These are phyloP conservation scores for Neoarius graeffei DNA, from an alignment of 2,113 vertebrate genomes.

Conservation along the genomic window DNA sequence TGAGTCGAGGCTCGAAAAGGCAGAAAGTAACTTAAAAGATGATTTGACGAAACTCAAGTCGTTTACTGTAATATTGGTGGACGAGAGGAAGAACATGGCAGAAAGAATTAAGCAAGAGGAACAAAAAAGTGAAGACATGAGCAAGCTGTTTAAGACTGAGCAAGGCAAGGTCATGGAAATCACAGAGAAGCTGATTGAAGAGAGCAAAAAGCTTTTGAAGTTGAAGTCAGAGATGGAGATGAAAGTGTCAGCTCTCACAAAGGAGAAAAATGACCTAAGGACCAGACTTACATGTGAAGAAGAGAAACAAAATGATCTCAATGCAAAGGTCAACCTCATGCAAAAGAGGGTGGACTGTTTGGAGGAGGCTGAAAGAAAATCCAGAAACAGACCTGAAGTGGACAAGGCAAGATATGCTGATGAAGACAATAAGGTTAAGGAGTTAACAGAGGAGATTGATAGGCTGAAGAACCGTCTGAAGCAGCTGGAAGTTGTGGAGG, in stretches of 20 bases:
- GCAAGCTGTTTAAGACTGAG: conserved; percentile 83
- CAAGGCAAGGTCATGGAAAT: conserved; percentile 92
- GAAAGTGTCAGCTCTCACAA: conserved; percentile 77
- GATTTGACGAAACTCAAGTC: conserved; percentile 93
- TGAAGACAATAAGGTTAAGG: conserved; percentile 85
- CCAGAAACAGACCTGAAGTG: conserved; percentile 70
- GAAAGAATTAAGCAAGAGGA: conserved; percentile 91
- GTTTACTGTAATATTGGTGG: conserved; percentile 88
- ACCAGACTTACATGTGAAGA: conserved; percentile 80
- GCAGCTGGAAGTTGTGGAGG: conserved; percentile 90
- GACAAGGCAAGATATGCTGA: conserved; percentile 64
- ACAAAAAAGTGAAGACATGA: conserved; percentile 82
- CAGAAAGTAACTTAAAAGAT: conserved; percentile 85
- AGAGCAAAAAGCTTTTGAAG: conserved; percentile 92
- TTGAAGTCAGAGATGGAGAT: conserved; percentile 92
- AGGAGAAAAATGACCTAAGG: conserved; percentile 83
- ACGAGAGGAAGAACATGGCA: conserved; percentile 89
- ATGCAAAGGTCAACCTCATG: conserved; percentile 74
- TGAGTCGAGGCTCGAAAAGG: conserved; percentile 82
- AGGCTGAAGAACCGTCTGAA: conserved; percentile 87
- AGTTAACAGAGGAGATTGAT: conserved; percentile 86
- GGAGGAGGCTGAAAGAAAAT: conserved; percentile 79
- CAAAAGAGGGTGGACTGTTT: conserved; percentile 81
- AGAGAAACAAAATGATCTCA: conserved; percentile 80
- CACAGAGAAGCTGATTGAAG: conserved; percentile 94